phyloP scores from a whole-genome alignment of 2,888 invertebrate genomes.

The Eupeodes luniger region DNA sequence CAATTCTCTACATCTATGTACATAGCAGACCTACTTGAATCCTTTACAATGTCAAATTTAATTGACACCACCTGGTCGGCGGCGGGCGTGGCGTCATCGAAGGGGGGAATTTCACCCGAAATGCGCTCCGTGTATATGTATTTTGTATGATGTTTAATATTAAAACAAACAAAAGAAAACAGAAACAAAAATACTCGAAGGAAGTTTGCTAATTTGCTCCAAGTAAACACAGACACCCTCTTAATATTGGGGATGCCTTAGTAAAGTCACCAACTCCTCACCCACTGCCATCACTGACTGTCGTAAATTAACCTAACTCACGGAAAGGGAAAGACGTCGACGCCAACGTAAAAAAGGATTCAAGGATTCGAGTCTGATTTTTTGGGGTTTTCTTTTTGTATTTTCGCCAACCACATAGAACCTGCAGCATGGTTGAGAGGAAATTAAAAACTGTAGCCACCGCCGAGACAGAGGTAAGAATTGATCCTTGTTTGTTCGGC shows the following conservation, averaged over 20 bases:
- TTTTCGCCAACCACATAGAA: not conserved
- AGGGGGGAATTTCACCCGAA: not conserved
- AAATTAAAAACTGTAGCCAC: constrained; percentile 57
- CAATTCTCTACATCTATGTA: constrained; percentile 34
- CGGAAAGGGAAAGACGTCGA: not conserved
- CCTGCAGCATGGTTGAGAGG: constrained; percentile 5
- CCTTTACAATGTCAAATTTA: constrained; percentile 72
- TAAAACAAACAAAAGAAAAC: constrained; percentile 1
- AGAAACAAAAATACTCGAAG: constrained; percentile 29
- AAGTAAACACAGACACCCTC: constrained; percentile 62
- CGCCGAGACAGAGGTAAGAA: constrained; percentile 6
- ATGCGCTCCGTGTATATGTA: not conserved
- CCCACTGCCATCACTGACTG: not conserved
- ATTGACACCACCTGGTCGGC: constrained; percentile 63
- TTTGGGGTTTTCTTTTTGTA: constrained; percentile 10
- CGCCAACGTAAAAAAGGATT: constrained; percentile 13
- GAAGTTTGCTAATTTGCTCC: constrained; percentile 63
- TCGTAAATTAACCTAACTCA: constrained; percentile 57
- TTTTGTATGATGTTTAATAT: constrained; percentile 15
- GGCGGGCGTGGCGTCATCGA: not conserved
- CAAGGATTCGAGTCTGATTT: constrained; percentile 48
- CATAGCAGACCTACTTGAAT: constrained; percentile 38
- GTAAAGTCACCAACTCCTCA: not conserved
- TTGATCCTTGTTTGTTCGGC: constrained; percentile 38
- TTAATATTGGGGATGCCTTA: constrained; percentile 3